A percentile compares a stretch with the other conserved stretches of the same genome.
Conservation (phyloP, 2,888 invertebrate genomes). For the Melanotus villosus region DNA sequence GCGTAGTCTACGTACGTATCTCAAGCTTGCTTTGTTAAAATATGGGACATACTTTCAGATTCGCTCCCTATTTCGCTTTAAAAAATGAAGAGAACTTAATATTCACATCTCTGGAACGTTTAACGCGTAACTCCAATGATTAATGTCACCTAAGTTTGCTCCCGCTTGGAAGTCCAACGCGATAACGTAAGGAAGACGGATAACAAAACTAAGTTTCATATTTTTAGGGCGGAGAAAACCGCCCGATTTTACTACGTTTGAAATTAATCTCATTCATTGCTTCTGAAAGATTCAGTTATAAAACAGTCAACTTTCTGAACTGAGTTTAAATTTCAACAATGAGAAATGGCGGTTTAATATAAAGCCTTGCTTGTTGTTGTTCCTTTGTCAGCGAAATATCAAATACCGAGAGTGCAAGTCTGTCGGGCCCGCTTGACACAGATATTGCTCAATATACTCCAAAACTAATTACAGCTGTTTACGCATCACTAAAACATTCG, state of each 20-base stretch:
- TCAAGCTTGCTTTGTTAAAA: background rate
- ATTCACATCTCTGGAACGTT: slow-evolving; percentile 13
- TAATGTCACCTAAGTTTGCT: slow-evolving; percentile 1
- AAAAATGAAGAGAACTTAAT: slow-evolving; percentile 18
- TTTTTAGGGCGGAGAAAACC: background rate
- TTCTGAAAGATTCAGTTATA: too few species aligned
- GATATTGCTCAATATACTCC: slow-evolving; percentile 14
- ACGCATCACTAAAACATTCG: slow-evolving; percentile 11
- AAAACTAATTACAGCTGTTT: slow-evolving; percentile 27
- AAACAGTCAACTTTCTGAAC: too few species aligned
- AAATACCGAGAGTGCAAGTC: background rate
- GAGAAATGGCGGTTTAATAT: background rate
- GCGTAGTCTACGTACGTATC: too few species aligned
- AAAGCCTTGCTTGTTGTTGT: background rate
- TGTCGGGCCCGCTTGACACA: background rate
- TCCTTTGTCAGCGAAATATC: too few species aligned
- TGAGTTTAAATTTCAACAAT: too few species aligned
- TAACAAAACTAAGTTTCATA: slow-evolving; percentile 11
- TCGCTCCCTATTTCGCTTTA: background rate
- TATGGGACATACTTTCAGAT: background rate
- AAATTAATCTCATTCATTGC: slow-evolving; percentile 4
- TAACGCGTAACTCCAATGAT: slow-evolving; percentile 2
- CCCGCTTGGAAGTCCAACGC: background rate
- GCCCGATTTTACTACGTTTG: background rate
- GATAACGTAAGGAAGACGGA: slow-evolving; percentile 3